These are phyloP conservation scores for Sebastes diploproa DNA, from an alignment of 2,797 vertebrate genomes.

Conservation along the genomic window DNA sequence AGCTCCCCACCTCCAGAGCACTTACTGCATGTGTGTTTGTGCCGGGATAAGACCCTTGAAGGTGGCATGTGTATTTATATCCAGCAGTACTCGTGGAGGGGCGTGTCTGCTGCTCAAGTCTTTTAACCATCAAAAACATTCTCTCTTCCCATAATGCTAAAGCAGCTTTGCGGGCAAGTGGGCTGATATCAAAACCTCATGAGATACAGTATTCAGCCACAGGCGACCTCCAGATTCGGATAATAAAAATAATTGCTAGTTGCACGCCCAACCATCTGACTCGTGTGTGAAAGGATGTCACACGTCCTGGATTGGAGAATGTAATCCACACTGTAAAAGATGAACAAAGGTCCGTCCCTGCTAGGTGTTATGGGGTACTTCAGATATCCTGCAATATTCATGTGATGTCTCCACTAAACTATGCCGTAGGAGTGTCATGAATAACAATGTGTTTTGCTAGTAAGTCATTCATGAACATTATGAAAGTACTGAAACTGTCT, in stretches of 20 bases:
- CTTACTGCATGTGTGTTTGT: constrained; percentile 44
- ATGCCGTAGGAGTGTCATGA: not conserved
- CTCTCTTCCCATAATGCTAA: constrained; percentile 18
- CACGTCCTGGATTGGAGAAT: not conserved
- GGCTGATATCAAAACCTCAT: constrained; percentile 1
- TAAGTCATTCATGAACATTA: not conserved
- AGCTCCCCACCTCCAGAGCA: constrained; percentile 55
- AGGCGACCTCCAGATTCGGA: not conserved
- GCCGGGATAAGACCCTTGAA: constrained; percentile 46
- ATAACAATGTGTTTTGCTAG: not conserved
- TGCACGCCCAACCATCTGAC: not conserved
- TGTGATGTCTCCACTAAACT: not conserved
- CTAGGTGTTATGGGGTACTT: not conserved
- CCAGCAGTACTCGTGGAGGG: constrained; percentile 37
- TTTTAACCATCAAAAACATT: constrained; percentile 51
- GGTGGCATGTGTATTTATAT: constrained; percentile 61
- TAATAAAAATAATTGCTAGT: not conserved
- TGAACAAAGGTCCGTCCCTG: not conserved
- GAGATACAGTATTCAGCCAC: not conserved
- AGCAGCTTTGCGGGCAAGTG: constrained; percentile 20
- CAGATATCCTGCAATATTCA: not conserved
- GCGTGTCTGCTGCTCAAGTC: constrained; percentile 40
- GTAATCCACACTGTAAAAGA: not conserved
- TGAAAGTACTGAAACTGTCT: not conserved
- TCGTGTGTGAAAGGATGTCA: not conserved